Evolutionary conservation across 2,113 vertebrate genomes (phyloP).

Genomic region (Nycticryphes semicollaris): DNA sequence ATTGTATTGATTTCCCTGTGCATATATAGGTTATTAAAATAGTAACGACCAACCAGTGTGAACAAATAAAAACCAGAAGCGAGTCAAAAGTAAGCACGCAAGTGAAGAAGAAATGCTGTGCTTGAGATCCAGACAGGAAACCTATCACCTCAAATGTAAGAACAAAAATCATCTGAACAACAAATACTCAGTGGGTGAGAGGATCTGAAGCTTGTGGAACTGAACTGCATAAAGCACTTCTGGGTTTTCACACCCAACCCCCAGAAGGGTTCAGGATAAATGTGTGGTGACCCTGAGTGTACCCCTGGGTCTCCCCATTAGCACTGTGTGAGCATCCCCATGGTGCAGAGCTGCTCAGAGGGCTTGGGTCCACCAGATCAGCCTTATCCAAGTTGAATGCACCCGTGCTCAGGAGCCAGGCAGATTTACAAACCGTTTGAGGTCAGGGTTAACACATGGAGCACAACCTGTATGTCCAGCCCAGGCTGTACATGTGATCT

Average conservation of each 20-base stretch:
- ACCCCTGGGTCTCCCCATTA: neutral
- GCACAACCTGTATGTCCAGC: neutral
- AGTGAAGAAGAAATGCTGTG: neutral
- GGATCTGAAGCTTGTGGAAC: neutral
- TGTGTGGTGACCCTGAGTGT: neutral
- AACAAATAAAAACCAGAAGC: neutral
- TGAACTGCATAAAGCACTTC: neutral
- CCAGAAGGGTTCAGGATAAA: neutral
- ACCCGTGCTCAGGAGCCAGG: too few species aligned
- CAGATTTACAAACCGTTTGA: neutral
- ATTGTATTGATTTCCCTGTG: neutral
- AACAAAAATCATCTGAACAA: neutral
- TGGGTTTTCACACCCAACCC: neutral
- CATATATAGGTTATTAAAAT: neutral
- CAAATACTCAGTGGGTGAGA: neutral
- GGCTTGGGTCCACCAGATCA: neutral
- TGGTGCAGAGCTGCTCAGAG: neutral
- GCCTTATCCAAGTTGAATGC: neutral
- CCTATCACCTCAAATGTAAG: neutral
- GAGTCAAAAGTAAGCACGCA: neutral
- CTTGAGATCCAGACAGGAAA: neutral
- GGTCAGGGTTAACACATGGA: neutral
- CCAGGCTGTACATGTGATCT: neutral
- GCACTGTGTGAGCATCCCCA: neutral
- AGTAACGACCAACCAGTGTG: neutral